Base-by-base conservation (phyloP, 2,888 invertebrate species). In the Ophion ellenae region DNA sequence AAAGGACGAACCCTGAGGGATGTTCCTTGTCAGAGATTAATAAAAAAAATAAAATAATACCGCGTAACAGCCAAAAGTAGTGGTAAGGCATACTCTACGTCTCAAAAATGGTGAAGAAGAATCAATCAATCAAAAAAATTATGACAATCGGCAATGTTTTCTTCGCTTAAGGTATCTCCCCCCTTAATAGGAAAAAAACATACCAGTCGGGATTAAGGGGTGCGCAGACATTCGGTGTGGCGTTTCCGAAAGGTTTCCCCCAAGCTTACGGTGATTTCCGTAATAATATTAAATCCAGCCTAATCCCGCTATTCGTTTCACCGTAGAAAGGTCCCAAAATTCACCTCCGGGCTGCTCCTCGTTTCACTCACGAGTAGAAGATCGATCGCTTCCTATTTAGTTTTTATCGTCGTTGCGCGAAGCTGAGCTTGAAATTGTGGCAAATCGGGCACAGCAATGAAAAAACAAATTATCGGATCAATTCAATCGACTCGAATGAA, bases 271-370 rank as follows among this genome's bases (percentile, higher is more conserved):
- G 24, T 40, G 74, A 79, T 79, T 83, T 61, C 10, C 69, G 69
- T 70, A 79, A 83, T 79, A 79, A 83, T 64, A 75, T 79, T 74
- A 83, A 83, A 83, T 83, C 79, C 75, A 57, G 5, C 28, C 40
- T 80, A 79, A 80, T 79, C 75, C 80, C 32, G 36, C 53, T 24
- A 77, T 78, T 74, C 76, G 45, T 63, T 73, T 64, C 24, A 71
- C 70, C 17, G 64, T 24, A 61, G 59, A 63, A 76, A 76, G 28
- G 24, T 57, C 47, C 64, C 47, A 14, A 71, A 77, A 71, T 11
- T 59, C n/a, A 45, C 11, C 36, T n/a, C 69, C 20, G 45, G 47
- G 45, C 14, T 45, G 61, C 47, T 71, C n/a, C 17, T 24, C 57
- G 45, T 66, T 73, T 11, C 47, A 59, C 40, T 59, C 40, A 24